phyloP scores from a whole-genome alignment of 2,797 vertebrate genomes.

The Telmatherina bonti region DNA sequence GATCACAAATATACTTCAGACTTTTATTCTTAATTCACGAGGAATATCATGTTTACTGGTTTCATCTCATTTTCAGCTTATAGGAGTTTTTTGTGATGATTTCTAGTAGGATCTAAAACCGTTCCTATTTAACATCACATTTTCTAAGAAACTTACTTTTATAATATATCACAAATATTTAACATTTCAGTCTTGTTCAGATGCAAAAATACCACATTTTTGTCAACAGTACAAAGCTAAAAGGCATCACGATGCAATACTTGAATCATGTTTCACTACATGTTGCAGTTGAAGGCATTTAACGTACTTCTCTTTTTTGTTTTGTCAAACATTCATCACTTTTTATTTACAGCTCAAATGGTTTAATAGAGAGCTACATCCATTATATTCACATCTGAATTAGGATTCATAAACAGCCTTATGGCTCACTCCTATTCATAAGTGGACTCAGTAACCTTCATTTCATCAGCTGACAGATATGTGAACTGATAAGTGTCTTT shows the following conservation, averaged over 20 bases:
- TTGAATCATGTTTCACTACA: constrained; percentile 35
- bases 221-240: constrained; percentile 56
- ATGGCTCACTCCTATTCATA: constrained; percentile 1
- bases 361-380: constrained; percentile 16
- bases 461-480: constrained; percentile 23
- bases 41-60: not conserved
- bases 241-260: constrained; percentile 55
- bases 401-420: constrained; percentile 4
- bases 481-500: constrained; percentile 3
- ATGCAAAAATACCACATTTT: constrained; percentile 23
- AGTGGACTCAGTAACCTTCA: not conserved
- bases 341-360: constrained; percentile 12
- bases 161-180: constrained; percentile 30
- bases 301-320: constrained; percentile 35
- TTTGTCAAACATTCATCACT: constrained; percentile 12
- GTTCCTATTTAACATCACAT: not conserved
- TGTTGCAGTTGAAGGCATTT: constrained; percentile 57
- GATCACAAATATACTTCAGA: not conserved
- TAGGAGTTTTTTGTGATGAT: not conserved
- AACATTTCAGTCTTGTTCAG: constrained; percentile 54
- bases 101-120: constrained; percentile 7
- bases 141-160: constrained; percentile 8
- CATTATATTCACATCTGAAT: constrained; percentile 15
- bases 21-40: not conserved
- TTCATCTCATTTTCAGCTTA: not conserved